Conservation (phyloP, 2,888 invertebrate species). For the Julus scanicus region DNA sequence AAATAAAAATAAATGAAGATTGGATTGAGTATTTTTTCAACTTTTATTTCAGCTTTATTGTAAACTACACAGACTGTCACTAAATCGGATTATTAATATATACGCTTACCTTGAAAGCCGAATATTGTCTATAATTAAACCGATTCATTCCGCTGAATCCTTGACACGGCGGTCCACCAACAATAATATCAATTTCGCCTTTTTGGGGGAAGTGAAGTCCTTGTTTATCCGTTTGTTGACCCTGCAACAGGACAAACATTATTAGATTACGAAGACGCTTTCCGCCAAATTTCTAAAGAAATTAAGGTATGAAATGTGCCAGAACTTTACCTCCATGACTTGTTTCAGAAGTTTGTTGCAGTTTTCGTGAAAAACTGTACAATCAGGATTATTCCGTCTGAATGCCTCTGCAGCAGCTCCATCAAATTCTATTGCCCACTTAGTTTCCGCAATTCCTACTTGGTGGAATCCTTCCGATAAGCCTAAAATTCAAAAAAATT, state of each 20-base stretch:
- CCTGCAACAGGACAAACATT: slow-evolving; percentile 61
- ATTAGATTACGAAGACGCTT: neutral
- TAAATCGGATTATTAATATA: no score
- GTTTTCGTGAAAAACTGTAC: slow-evolving; percentile 83
- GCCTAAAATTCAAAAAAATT: slow-evolving; percentile 67
- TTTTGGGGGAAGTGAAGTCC: slow-evolving; percentile 74
- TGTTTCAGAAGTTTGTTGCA: slow-evolving; percentile 78
- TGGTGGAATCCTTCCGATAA: slow-evolving; percentile 74
- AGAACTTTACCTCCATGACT: slow-evolving; percentile 78
- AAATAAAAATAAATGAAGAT: slow-evolving; percentile 57
- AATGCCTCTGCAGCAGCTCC: slow-evolving; percentile 83
- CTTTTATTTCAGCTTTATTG: no score
- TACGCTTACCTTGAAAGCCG: slow-evolving; percentile 76
- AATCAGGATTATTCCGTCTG: slow-evolving; percentile 77
- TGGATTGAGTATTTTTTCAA: neutral
- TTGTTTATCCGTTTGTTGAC: slow-evolving; percentile 63
- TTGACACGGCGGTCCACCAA: slow-evolving; percentile 90
- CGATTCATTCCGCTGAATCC: slow-evolving; percentile 91
- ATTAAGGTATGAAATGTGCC: no score
- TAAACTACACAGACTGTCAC: no score
- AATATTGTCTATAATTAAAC: slow-evolving; percentile 85
- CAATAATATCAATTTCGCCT: slow-evolving; percentile 84
- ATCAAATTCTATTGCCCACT: slow-evolving; percentile 86
- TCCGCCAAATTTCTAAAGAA: no score
- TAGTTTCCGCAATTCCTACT: slow-evolving; percentile 76